phyloP scores from a whole-genome alignment of 2,888 invertebrate genomes.

The Ophion ventricosus region DNA sequence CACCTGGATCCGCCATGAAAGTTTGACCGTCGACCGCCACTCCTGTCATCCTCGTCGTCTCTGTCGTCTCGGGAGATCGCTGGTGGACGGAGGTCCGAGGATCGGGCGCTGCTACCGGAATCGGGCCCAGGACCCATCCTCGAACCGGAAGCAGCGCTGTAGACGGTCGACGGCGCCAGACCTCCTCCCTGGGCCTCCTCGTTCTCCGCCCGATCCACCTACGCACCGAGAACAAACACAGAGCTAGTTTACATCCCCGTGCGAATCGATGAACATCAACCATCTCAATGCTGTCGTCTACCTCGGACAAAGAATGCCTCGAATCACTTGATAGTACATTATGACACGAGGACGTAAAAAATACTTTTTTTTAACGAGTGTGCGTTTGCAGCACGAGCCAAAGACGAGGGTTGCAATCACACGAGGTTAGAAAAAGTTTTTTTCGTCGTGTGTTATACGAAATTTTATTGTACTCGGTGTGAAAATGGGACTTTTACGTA shows the following conservation, averaged over 20 bases:
- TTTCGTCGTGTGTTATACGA: no score
- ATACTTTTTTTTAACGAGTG: no score
- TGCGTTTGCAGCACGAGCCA: no score
- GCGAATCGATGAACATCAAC: background rate
- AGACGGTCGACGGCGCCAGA: constrained; percentile 77
- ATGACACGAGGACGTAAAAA: no score
- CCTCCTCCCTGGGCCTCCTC: constrained; percentile 80
- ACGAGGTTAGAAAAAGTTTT: no score
- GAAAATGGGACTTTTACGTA: no score
- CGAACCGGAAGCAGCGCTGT: constrained; percentile 79
- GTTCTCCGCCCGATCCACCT: constrained; percentile 83
- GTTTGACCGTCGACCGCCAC: constrained; percentile 79
- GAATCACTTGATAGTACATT: no score
- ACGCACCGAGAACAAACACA: constrained; percentile 36
- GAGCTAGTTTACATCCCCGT: background rate
- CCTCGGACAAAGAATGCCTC: background rate
- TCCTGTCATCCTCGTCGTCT: constrained; percentile 85
- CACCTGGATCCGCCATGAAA: constrained; percentile 80
- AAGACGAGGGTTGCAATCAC: no score
- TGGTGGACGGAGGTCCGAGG: constrained; percentile 84
- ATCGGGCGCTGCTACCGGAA: constrained; percentile 82
- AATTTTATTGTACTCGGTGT: no score
- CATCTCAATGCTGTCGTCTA: background rate
- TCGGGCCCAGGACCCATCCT: constrained; percentile 82
- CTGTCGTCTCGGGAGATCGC: constrained; percentile 89